Conservation (phyloP, 2,113 vertebrate genomes). For the Pungitius pungitius region DNA sequence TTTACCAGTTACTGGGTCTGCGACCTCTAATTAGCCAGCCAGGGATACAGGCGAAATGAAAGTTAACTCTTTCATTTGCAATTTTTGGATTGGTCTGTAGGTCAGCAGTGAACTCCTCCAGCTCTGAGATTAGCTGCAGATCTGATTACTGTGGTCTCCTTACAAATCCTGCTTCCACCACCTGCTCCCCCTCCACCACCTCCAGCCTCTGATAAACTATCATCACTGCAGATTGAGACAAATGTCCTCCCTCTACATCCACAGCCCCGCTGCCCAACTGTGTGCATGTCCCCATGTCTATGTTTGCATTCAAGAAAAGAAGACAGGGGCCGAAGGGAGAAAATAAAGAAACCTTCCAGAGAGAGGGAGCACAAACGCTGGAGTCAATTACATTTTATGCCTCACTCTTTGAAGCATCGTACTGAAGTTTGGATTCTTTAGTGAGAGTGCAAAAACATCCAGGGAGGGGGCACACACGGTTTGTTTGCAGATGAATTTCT, state of each 20-base stretch:
- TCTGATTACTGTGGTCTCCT: constrained; percentile 70
- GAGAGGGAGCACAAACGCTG: constrained; percentile 30
- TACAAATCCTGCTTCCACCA: constrained; percentile 63
- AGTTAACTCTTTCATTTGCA: constrained; percentile 30
- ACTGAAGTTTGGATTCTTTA: constrained; percentile 31
- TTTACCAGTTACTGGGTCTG: constrained; percentile 13
- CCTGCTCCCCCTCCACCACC: constrained; percentile 68
- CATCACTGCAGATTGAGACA: constrained; percentile 73
- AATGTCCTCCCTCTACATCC: constrained; percentile 64
- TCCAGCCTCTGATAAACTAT: constrained; percentile 70
- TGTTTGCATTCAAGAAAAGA: constrained; percentile 17
- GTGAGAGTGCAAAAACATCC: background rate
- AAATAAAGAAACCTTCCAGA: constrained; percentile 21
- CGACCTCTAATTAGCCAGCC: constrained; percentile 43
- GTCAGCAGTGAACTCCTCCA: constrained; percentile 30
- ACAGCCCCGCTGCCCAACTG: constrained; percentile 58
- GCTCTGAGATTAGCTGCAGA: constrained; percentile 57
- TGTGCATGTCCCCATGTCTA: constrained; percentile 48
- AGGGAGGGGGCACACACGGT: constrained; percentile 7
- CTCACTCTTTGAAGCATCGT: constrained; percentile 19
- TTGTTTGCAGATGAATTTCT: constrained; percentile 17
- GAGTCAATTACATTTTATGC: constrained; percentile 34
- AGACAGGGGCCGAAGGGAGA: constrained; percentile 1
- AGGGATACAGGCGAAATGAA: constrained; percentile 44
- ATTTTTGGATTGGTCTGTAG: constrained; percentile 41